phyloP scores from a whole-genome alignment of 2,888 invertebrate genomes.

The Oligia latruncula region DNA sequence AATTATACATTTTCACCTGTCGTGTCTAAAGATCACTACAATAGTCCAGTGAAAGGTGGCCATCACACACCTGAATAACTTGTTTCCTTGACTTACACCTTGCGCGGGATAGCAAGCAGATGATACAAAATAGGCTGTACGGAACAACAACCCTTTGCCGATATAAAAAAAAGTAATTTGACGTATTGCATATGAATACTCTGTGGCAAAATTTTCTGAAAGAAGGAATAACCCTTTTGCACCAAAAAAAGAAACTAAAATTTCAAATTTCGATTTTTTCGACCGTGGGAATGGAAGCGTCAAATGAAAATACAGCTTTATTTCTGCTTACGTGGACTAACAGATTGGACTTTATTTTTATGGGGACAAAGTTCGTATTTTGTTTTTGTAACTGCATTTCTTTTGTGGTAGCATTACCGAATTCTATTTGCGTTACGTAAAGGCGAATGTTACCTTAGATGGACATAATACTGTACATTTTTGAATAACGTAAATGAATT shows the following conservation, averaged over 20 bases:
- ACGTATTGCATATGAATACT: conserved; percentile 20
- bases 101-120: conserved; percentile 37
- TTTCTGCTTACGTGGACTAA: conserved; percentile 11
- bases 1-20: conserved; percentile 43
- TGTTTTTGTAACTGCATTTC: conserved; percentile 40
- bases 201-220: conserved; percentile 23
- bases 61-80: conserved; percentile 50
- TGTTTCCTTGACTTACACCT: conserved; percentile 50
- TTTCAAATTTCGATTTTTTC: conserved; percentile 60
- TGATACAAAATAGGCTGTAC: conserved; percentile 39
- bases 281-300: conserved; percentile 68
- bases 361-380: conserved; percentile 37
- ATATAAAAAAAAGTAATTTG: conserved; percentile 10
- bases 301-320: conserved; percentile 49
- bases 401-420: conserved; percentile 37
- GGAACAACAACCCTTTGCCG: conserved; percentile 21
- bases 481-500: conserved; percentile 25
- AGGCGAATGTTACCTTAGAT: conserved; percentile 33
- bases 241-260: conserved; percentile 31
- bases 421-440: conserved; percentile 32
- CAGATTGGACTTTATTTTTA: conserved; percentile 50
- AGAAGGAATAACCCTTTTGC: conserved; percentile 39
- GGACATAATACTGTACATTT: conserved; percentile 40
- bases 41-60: conserved; percentile 55
- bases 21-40: conserved; percentile 42